Evolutionary conservation across 2,113 vertebrate genomes (phyloP).

Genomic region (Suncus etruscus): DNA sequence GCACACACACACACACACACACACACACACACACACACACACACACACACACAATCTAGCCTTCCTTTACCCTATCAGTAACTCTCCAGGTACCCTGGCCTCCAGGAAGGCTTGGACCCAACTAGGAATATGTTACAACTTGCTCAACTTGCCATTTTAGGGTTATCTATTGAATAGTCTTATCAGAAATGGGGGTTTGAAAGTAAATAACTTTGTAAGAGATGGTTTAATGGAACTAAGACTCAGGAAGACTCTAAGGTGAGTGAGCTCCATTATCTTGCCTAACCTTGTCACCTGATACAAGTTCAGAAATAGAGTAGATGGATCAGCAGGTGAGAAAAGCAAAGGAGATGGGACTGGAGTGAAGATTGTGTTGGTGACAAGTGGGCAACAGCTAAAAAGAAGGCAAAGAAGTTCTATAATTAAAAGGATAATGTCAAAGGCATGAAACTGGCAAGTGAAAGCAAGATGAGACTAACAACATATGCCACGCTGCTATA

Average conservation of each 20-base stretch:
- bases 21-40: too few relatives aligned
- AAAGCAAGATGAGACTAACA: background rate
- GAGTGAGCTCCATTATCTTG: background rate
- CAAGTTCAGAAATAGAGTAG: background rate
- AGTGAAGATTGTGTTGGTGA: background rate
- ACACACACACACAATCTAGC: background rate
- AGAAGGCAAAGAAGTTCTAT: background rate
- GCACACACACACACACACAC: too few relatives aligned
- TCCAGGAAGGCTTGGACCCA: background rate
- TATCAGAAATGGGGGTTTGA: constrained; percentile 1
- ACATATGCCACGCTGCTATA: too few relatives aligned
- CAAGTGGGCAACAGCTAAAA: background rate
- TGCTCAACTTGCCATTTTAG: background rate
- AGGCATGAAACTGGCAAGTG: background rate
- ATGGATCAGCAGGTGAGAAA: background rate
- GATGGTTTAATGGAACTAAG: background rate
- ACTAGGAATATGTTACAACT: background rate
- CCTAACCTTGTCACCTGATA: too few relatives aligned
- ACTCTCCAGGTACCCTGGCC: background rate
- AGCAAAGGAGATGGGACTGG: background rate
- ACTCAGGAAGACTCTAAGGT: background rate
- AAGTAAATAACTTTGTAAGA: background rate
- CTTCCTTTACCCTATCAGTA: background rate
- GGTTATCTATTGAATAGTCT: background rate
- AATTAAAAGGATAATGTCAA: background rate